These are phyloP conservation scores for Zosterops japonicus DNA, from an alignment of 2,113 vertebrate species.

Conservation along the genomic window DNA sequence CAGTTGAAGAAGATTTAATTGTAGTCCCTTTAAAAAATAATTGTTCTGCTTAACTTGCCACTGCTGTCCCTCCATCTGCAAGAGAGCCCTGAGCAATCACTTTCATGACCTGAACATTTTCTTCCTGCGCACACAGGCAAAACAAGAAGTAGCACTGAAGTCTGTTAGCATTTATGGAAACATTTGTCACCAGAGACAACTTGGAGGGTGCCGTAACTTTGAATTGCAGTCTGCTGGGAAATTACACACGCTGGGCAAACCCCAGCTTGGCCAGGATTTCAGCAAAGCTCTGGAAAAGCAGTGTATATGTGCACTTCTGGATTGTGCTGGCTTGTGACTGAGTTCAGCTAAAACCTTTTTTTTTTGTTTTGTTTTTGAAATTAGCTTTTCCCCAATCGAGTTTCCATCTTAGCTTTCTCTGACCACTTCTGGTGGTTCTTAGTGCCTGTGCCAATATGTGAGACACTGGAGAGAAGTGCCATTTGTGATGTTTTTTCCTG, in stretches of 20 bases:
- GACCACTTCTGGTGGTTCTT: neutral
- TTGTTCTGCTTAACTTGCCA: neutral
- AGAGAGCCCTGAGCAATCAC: conserved; percentile 20
- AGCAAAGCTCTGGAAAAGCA: conserved; percentile 22
- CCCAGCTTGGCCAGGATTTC: conserved; percentile 44
- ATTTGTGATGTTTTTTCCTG: neutral
- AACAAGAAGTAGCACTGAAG: conserved; percentile 56
- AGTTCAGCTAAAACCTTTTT: neutral
- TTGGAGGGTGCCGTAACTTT: conserved; percentile 54
- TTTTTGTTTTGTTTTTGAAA: neutral
- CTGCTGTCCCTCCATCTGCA: neutral
- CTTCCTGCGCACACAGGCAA: neutral
- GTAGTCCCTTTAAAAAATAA: neutral
- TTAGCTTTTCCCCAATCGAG: neutral
- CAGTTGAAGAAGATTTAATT: conserved; percentile 21
- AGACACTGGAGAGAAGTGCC: neutral
- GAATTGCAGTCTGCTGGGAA: conserved; percentile 64
- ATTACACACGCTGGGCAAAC: conserved; percentile 49
- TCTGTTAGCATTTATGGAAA: conserved; percentile 69
- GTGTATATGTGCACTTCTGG: neutral
- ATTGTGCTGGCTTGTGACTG: conserved; percentile 4
- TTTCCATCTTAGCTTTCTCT: neutral
- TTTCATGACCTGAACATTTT: conserved; percentile 9
- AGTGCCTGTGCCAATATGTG: neutral
- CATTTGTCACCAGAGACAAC: conserved; percentile 64